phyloP scores from a whole-genome alignment of 2,113 vertebrate species.

The Scomber colias region DNA sequence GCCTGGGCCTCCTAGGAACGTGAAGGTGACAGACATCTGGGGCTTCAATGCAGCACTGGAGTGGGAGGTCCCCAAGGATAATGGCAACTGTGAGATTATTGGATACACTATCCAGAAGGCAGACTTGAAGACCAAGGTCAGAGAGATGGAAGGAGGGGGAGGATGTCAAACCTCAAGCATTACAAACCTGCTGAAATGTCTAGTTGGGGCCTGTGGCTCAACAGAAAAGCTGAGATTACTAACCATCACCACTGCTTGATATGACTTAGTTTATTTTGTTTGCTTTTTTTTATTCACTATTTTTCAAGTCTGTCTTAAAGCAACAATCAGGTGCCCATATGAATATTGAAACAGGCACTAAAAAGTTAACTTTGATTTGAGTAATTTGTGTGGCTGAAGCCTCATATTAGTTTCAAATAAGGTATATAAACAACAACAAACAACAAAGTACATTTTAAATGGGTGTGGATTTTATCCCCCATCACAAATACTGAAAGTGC shows the following conservation, averaged over 20 bases:
- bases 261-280: neutral
- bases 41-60: conserved; percentile 91
- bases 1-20: conserved; percentile 84
- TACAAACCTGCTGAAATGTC: neutral
- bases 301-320: no score
- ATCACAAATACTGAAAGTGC: no score
- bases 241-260: neutral
- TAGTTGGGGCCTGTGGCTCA: neutral
- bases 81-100: conserved; percentile 90
- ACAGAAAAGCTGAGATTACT: no score
- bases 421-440: no score
- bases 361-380: no score
- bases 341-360: no score
- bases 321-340: no score
- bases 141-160: neutral
- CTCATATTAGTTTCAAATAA: no score
- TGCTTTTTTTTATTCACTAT: no score
- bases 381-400: no score
- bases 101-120: conserved; percentile 93
- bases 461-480: no score
- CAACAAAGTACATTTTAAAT: no score
- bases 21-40: conserved; percentile 91
- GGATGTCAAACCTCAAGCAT: neutral
- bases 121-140: conserved; percentile 93
- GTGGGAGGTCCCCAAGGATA: conserved; percentile 89